A percentile compares a stretch with the other conserved stretches of the same genome.
phyloP scores from a whole-genome alignment of 2,888 invertebrate genomes.

The Nemotelus pantherinus region DNA sequence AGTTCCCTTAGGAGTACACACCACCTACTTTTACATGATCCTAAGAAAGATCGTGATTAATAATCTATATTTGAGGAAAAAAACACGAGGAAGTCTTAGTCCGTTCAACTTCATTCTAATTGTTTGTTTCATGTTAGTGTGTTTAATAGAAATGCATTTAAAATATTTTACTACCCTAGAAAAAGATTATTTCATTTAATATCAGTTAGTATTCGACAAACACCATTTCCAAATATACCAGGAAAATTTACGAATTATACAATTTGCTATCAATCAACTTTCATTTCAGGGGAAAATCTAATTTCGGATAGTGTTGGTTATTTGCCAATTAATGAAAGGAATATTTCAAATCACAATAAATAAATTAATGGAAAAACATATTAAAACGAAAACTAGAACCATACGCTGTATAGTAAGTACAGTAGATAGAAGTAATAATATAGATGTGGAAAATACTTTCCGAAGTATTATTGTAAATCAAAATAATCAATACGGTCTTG shows the following conservation, averaged over 20 bases:
- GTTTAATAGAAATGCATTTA: neutral
- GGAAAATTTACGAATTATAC: no score
- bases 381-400: neutral
- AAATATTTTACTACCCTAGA: conserved; percentile 26
- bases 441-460: neutral
- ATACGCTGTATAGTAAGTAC: neutral
- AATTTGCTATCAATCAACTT: no score
- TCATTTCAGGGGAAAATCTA: no score
- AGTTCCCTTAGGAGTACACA: neutral
- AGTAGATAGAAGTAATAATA: neutral
- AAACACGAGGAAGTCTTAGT: conserved; percentile 34
- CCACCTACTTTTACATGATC: conserved; percentile 15
- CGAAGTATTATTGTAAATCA: neutral
- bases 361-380: conserved; percentile 7
- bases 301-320: conserved; percentile 14
- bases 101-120: neutral
- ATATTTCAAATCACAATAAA: conserved; percentile 1
- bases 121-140: neutral
- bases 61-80: neutral
- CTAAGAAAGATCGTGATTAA: conserved; percentile 1
- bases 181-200: neutral
- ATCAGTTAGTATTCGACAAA: neutral
- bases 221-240: neutral
- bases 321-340: conserved; percentile 30
- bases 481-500: neutral